Conservation (phyloP, 2,888 invertebrate genomes). For the Agrotis segetum region DNA sequence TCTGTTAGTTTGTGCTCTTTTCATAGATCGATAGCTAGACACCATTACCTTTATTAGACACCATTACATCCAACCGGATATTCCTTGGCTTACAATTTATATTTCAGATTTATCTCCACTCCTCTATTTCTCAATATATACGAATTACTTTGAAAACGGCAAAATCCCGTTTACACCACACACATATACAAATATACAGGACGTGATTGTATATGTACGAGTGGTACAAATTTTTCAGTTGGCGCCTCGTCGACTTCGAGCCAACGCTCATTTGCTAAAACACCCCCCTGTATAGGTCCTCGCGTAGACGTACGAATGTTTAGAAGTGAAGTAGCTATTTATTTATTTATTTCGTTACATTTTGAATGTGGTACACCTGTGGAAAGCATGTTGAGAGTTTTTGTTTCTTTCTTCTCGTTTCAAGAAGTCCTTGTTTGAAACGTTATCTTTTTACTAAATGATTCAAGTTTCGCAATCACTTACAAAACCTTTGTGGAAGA, state of each 20-base stretch:
- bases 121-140: slow-evolving; percentile 28
- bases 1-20: not conserved
- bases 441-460: not conserved
- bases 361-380: not conserved
- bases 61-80: slow-evolving; percentile 26
- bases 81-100: slow-evolving; percentile 27
- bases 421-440: not conserved
- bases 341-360: slow-evolving; percentile 29
- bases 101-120: slow-evolving; percentile 30
- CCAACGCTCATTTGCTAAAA: slow-evolving; percentile 87
- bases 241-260: slow-evolving; percentile 77
- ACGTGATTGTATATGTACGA: slow-evolving; percentile 61
- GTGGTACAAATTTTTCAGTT: slow-evolving; percentile 76
- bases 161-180: slow-evolving; percentile 31
- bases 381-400: not conserved
- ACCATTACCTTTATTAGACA: slow-evolving; percentile 24
- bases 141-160: slow-evolving; percentile 46
- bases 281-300: slow-evolving; percentile 75
- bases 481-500: not conserved
- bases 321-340: slow-evolving; percentile 63
- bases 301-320: slow-evolving; percentile 64
- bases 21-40: not conserved
- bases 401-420: not conserved
- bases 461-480: not conserved
- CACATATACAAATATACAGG: slow-evolving; percentile 12